Base-by-base conservation (phyloP, 2,888 invertebrate genomes). In the Cancer borealis region DNA sequence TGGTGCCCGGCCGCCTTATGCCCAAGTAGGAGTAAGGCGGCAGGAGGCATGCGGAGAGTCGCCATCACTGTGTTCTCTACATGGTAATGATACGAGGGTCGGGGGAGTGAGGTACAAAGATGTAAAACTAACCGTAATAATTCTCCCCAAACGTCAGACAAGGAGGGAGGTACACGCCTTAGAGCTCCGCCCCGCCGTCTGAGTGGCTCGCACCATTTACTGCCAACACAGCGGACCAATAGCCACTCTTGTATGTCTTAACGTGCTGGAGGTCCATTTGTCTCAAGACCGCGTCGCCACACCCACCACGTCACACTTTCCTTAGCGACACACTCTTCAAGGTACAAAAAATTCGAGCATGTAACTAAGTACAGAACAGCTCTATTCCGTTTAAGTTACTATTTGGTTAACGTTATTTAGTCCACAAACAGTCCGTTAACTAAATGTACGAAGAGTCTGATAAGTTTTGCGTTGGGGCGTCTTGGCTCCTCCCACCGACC, bases 401-500 rank as follows among this genome's bases (percentile, higher is more conserved):
- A 39, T 30, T 84, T 17, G 3, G 30, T 14, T 30, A 30, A 39
- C 8, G n/a, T 84, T 39, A 14, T 4, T 8, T 3, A 39, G 84
- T 30, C 39, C 39, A 39, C 17, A 39, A 30, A 12, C 14, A 84
- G 8, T 30, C 84, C 39, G 26, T 39, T 14, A 17, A 39, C n/a
- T 8, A 12, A 12, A 3, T 17, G 84, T 4, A 84, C 84, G 84
- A 84, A 84, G 17, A 39, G 30, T 84, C 84, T 84, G 84, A 84
- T 14, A 84, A 84, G 30, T 84, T 84, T 79, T 84, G 14, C 39
- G 30, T 84, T 39, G 39, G 84, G 90, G 79, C 79, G 49, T 39
- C 39, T 79, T 47, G 79, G 49, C 93, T 93, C 93, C 93, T 73
- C 93, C 93, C 90, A 66, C 93, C 90, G 54, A 90, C 93, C 49